Base-by-base conservation (phyloP, 2,888 invertebrate genomes). In the Acanthosepion pharaonis region DNA sequence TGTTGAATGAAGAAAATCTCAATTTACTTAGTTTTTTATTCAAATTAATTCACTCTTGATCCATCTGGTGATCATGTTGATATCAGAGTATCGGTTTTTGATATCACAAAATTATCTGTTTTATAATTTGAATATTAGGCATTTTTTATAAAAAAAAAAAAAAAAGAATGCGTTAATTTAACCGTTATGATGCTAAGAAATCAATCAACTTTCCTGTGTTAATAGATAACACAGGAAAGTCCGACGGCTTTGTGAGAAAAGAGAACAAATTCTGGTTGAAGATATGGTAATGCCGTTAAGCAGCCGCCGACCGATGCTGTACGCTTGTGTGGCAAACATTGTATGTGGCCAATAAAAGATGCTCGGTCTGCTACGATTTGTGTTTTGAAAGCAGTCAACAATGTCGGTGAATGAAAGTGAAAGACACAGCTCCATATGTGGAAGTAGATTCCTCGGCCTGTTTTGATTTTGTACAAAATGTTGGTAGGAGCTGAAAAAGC, bases 371-470 rank as follows among this genome's bases (percentile, higher is more conserved):
- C 18, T 55, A 18, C 78, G 28, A 78, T 78, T 78, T 28, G n/a
- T 78, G 78, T 78, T 78, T 78, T 78, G 78, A 78, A 78, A 78
- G 78, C 78, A 78, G 78, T 78, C 78, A 78, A 78, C n/a, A 78
- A 78, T 78, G 78, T 78, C 78, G 78, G n/a, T n/a, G n/a, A 78
- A 78, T 33, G n/a, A 78, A 78, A 78, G 78, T 33, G n/a, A 78
- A 33, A 78, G 78, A 78, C 78, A 78, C 78, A n/a, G 78, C 33
- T 78, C 78, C 78, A 78, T 78, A 78, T 78, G 78, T 78, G 78
- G 78, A 78, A n/a, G 78, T 33, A 78, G 78, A 78, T 33, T 33
- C 33, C 11, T n/a, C 78, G 78, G 78, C n/a, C n/a, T n/a, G 18
- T 78, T 78, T 78, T 78, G 20, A 59, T 59, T 78, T n/a, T n/a